These are phyloP conservation scores for Oxyura jamaicensis DNA, from an alignment of 2,113 vertebrate species.

Conservation along the genomic window DNA sequence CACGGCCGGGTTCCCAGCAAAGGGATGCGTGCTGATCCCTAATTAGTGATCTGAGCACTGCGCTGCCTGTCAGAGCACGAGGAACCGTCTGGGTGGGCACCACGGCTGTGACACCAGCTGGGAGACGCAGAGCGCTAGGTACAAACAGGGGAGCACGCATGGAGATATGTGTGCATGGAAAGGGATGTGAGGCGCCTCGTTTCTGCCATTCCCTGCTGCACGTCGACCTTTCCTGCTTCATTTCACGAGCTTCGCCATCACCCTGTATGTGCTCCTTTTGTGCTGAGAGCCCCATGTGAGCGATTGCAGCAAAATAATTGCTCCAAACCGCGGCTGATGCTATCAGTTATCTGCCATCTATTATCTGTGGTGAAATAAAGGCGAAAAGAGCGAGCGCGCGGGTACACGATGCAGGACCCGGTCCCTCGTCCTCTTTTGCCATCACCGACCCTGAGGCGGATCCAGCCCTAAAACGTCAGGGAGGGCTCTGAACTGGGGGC, in stretches of 20 bases:
- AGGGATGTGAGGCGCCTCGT: neutral
- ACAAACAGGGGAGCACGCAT: too few species aligned
- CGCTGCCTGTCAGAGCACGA: too few species aligned
- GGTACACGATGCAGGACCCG: neutral
- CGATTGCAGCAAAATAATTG: neutral
- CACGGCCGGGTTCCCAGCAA: neutral
- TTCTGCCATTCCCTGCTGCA: neutral
- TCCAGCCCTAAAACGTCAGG: neutral
- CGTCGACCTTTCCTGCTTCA: neutral
- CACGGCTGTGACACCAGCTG: too few species aligned
- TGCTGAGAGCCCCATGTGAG: neutral
- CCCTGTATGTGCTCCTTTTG: neutral
- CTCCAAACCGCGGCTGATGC: neutral
- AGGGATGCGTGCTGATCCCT: neutral
- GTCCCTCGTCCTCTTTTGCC: neutral
- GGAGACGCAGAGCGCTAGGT: too few species aligned
- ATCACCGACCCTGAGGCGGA: neutral
- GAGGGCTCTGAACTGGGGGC: neutral
- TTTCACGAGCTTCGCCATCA: neutral
- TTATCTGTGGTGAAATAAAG: neutral
- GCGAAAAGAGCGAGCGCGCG: neutral
- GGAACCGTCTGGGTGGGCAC: too few species aligned
- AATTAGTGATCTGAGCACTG: neutral
- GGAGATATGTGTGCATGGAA: too few species aligned
- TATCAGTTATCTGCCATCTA: neutral